Base-by-base conservation (phyloP, 2,797 vertebrate genomes). In the Semotilus atromaculatus region DNA sequence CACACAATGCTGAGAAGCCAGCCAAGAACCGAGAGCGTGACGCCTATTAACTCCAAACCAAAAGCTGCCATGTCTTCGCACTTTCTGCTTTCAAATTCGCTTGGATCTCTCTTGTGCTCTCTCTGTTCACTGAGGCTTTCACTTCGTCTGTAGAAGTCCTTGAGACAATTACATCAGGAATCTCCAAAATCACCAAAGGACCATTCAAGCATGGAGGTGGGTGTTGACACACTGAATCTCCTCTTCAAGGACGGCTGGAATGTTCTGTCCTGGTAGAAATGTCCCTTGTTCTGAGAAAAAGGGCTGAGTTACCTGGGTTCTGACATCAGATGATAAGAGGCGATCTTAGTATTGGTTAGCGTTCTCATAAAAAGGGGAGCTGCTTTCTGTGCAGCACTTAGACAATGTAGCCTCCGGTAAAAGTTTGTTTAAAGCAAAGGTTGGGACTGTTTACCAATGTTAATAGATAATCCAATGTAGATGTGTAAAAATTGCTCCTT, bases 21-120 rank as follows among this genome's bases (percentile, higher is more conserved):
- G 26, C 98, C 97, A 83, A 98, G 68, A 87, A 95, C 91, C 0
- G 96, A 94, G 80, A 99, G 93, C 38, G 90, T 66, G 72, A 96
- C 88, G 10, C 97, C 97, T 0, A 94, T 81, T 77, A 99, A 93
- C 91, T 99, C 97, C 89, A 98, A 92, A 75, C 94, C 97, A 82
- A 97, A 93, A 55, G 97, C 96, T 34, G 86, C 91, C 95, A 96
- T 96, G 23, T 58, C 80, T 87, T 72, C n/a, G 21, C 23, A 70
- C 71, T 80, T 83, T 82, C 64, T 83, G 18, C 58, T 62, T 71
- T 34, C 10, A 81, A 81, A 67, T 19, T 83, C 10, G 34, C 83
- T 31, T 68, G 72, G 36, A 60, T 67, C 13, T 21, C 36, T 89
- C 62, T 74, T 76, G 21, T 60, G n/a, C 68, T 68, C 21, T 45